Evolutionary conservation across 2,797 vertebrate species (phyloP).

Genomic region (Helarctos malayanus): DNA sequence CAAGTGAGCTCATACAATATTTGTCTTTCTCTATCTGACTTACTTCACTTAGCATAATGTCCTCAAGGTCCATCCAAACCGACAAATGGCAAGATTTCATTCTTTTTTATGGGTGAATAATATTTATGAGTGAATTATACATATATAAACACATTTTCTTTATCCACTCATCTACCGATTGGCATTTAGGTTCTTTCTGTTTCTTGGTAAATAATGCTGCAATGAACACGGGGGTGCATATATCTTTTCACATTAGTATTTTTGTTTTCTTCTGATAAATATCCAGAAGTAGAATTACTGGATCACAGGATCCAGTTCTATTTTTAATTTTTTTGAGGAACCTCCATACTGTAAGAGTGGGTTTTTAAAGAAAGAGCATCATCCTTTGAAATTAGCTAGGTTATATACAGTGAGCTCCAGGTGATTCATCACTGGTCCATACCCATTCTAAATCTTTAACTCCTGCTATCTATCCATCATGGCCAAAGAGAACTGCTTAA

Average conservation of each 20-base stretch:
- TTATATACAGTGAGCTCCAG: background rate
- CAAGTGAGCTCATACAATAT: background rate
- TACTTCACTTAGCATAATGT: background rate
- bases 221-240: background rate
- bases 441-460: conserved; percentile 9
- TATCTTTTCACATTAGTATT: background rate
- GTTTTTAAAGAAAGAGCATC: conserved; percentile 3
- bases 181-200: background rate
- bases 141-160: background rate
- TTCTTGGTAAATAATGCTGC: background rate
- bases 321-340: background rate
- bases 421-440: background rate
- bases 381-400: conserved; percentile 4
- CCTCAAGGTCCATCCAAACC: background rate
- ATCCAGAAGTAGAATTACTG: background rate
- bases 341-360: background rate
- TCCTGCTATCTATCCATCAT: background rate
- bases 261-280: background rate
- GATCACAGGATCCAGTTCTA: background rate
- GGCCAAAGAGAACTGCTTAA: background rate
- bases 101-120: background rate
- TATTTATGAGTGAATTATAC: background rate
- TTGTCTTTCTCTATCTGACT: conserved; percentile 13
- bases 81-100: background rate
- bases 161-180: background rate